These are phyloP conservation scores for human DNA, from an alignment of 2,113 vertebrate genomes.

Conservation along the genomic window GRCh38 chr19:33192001-33192500, in stretches of 20 bases:
- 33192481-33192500: neutral
- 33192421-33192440: neutral
- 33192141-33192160: neutral
- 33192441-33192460: neutral
- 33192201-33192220: neutral
- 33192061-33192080: neutral
- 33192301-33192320: neutral
- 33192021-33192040: neutral
- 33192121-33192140: neutral
- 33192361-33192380: neutral
- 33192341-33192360: neutral
- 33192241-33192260: neutral
- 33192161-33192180: neutral
- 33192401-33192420: neutral
- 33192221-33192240: neutral
- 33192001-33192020: neutral
- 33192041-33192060: neutral
- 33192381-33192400: neutral
- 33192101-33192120: neutral
- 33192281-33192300: neutral
- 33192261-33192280: neutral
- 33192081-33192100: neutral
- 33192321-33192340: neutral
- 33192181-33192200: neutral
- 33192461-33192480: neutral